Percentiles rank a stretch among this genome's conserved stretches.
Conservation (phyloP, 2,113 vertebrate species). For the Sardina pilchardus region DNA sequence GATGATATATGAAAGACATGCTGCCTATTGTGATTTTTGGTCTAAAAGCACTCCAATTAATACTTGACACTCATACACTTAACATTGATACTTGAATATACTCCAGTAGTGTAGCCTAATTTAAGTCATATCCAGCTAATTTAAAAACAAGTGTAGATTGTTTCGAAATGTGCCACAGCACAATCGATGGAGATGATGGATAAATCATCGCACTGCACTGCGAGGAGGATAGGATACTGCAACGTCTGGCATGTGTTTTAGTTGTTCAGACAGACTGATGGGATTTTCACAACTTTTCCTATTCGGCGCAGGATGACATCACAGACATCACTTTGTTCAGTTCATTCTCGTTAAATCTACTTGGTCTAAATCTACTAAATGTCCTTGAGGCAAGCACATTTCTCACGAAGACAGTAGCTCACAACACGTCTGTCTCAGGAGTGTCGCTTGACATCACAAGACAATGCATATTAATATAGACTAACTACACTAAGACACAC, state of each 20-base stretch:
- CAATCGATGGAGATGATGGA: not conserved
- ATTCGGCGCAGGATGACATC: not conserved
- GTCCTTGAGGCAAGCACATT: not conserved
- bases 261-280: not conserved
- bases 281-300: not conserved
- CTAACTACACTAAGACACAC: too few species aligned
- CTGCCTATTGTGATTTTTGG: not conserved
- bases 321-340: not conserved
- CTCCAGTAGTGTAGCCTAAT: too few species aligned
- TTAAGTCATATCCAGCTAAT: too few species aligned
- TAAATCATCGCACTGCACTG: not conserved
- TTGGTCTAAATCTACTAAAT: not conserved
- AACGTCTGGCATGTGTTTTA: not conserved
- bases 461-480: not conserved
- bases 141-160: not conserved
- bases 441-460: not conserved
- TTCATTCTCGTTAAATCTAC: not conserved
- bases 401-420: too few species aligned
- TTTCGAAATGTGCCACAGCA: not conserved
- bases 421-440: too few species aligned
- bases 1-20: too few species aligned
- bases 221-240: not conserved
- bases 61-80: too few species aligned
- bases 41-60: not conserved
- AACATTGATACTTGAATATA: too few species aligned